Percentiles rank a stretch among this genome's conserved stretches.
Conservation (phyloP, 2,113 vertebrate species). For the Podilymbus podiceps region DNA sequence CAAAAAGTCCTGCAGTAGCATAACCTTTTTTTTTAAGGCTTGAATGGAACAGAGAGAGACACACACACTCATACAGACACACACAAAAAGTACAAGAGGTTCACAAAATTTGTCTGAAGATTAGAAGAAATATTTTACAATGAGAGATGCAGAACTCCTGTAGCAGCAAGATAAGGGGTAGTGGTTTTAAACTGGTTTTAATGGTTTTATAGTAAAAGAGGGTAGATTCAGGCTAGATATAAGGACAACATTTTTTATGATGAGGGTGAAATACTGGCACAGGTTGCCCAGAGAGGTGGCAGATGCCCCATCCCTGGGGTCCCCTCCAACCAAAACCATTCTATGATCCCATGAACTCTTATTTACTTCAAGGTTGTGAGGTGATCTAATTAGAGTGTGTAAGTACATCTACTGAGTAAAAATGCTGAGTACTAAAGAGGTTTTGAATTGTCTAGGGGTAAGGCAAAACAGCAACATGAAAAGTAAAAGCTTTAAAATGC, state of each 20-base stretch:
- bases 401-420: not conserved
- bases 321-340: not conserved
- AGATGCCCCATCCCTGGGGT: not conserved
- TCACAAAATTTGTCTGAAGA: not conserved
- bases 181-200: not conserved
- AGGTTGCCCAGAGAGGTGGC: not conserved
- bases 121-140: not conserved
- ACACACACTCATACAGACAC: too few relatives aligned
- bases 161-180: not conserved
- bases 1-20: not conserved
- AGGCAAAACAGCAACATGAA: not conserved
- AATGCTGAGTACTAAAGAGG: not conserved
- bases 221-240: not conserved
- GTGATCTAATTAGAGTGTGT: not conserved
- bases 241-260: not conserved
- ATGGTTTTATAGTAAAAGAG: not conserved
- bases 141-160: not conserved
- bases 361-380: not conserved
- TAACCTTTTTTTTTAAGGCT: not conserved
- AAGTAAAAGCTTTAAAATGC: not conserved
- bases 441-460: not conserved
- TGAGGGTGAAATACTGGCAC: not conserved
- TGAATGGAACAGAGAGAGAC: not conserved
- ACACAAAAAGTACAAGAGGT: not conserved
- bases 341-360: not conserved